Conservation (phyloP, 1,140 invertebrate genomes). For the Argopecten irradians region DNA sequence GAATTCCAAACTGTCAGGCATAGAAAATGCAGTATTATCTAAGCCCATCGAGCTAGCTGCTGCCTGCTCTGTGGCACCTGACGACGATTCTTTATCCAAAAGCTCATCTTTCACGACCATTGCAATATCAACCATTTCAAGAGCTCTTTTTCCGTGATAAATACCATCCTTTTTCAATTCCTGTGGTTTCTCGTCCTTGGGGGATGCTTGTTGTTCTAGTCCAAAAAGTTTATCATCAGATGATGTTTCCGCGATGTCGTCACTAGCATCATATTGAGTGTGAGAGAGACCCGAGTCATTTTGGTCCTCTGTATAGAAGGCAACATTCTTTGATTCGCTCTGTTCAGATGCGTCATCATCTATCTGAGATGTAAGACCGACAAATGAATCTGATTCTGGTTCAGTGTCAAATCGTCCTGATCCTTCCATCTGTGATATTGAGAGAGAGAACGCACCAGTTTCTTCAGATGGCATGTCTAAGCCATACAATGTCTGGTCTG, state of each 20-base stretch:
- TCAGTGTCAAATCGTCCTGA: slow-evolving; percentile 45
- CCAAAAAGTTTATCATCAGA: not conserved
- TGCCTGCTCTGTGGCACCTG: not conserved
- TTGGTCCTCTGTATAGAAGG: slow-evolving; percentile 1
- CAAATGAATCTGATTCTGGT: slow-evolving; percentile 53
- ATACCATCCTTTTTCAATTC: slow-evolving; percentile 52
- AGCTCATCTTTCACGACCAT: slow-evolving; percentile 28
- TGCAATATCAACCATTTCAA: slow-evolving; percentile 54
- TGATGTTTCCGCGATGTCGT: not conserved
- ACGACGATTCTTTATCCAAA: not conserved
- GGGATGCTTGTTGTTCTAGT: not conserved
- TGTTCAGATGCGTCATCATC: slow-evolving; percentile 56
- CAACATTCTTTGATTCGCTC: slow-evolving; percentile 40
- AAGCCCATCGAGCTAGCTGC: not conserved
- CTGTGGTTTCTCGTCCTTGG: slow-evolving; percentile 44
- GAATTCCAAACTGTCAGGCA: not conserved
- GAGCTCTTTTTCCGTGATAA: slow-evolving; percentile 69
- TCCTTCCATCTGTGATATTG: slow-evolving; percentile 53
- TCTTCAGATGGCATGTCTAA: slow-evolving; percentile 74
- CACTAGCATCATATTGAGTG: not conserved
- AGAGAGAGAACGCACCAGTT: slow-evolving; percentile 53
- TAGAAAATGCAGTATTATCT: not conserved
- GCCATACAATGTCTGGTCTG: slow-evolving; percentile 73
- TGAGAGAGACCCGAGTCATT: not conserved
- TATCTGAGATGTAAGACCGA: slow-evolving; percentile 46